These are phyloP conservation scores for Megaceryle torquata DNA, from an alignment of 2,113 vertebrate genomes.

Conservation along the genomic window DNA sequence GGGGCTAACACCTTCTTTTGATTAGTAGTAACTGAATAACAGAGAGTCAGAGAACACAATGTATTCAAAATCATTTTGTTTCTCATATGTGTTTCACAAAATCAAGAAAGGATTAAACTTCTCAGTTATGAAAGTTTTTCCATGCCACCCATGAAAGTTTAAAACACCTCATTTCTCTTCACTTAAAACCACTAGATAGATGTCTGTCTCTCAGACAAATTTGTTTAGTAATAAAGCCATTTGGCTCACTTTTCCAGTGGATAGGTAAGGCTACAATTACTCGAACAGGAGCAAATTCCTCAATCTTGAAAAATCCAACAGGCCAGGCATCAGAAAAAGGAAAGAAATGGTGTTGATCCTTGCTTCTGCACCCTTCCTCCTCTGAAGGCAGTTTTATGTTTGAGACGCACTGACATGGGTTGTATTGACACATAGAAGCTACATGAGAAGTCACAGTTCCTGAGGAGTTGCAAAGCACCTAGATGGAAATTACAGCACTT, in stretches of 20 bases:
- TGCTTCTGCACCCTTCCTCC: background rate
- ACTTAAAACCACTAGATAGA: slow-evolving; percentile 56
- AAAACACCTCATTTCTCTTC: slow-evolving; percentile 46
- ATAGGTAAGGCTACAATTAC: background rate
- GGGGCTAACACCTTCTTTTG: background rate
- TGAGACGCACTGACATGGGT: background rate
- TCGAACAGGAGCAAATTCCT: background rate
- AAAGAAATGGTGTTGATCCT: background rate
- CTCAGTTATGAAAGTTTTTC: slow-evolving; percentile 60
- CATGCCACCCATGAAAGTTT: slow-evolving; percentile 40
- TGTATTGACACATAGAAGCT: background rate
- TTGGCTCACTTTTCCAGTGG: background rate
- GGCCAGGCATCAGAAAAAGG: background rate
- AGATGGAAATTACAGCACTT: background rate
- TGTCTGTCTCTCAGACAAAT: background rate
- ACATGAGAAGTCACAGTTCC: background rate
- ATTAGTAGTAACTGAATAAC: background rate
- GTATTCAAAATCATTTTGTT: slow-evolving; percentile 49
- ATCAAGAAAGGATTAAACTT: slow-evolving; percentile 52
- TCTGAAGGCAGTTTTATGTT: background rate
- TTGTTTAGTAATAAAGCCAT: background rate
- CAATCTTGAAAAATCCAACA: background rate
- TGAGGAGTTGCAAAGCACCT: background rate
- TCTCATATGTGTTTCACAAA: slow-evolving; percentile 34
- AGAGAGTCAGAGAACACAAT: background rate